Evolutionary conservation across 1,140 invertebrate genomes (phyloP).

Genomic region (Steinernema feltiae): DNA sequence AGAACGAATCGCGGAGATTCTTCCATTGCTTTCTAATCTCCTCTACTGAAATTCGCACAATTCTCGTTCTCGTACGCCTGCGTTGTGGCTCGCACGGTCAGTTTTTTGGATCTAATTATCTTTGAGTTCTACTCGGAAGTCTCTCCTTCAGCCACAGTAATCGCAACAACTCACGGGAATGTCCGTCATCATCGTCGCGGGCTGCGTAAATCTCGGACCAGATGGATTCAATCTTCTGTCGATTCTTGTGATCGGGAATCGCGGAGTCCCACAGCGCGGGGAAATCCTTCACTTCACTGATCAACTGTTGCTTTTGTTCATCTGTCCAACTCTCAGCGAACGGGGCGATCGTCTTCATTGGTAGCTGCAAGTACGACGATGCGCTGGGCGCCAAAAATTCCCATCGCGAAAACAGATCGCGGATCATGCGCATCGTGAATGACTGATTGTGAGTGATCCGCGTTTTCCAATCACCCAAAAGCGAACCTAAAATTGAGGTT

Average conservation of each 20-base stretch:
- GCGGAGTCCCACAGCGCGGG: not conserved
- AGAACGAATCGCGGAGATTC: not conserved
- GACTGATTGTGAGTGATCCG: no score
- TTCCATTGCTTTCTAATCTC: not conserved
- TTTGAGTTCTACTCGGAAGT: no score
- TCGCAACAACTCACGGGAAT: not conserved
- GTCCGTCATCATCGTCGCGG: not conserved
- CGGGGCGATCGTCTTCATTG: no score
- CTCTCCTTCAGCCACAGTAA: not conserved
- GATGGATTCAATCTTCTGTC: not conserved
- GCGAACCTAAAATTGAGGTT: no score
- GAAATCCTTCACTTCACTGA: not conserved
- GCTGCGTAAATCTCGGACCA: not conserved
- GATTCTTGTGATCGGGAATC: not conserved
- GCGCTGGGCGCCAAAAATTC: no score
- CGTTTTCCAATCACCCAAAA: no score
- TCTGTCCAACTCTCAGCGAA: not conserved
- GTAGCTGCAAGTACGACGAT: no score
- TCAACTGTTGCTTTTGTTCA: not conserved
- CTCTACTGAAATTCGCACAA: not conserved
- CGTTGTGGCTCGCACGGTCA: no score
- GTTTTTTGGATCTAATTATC: no score
- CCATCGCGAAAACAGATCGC: no score
- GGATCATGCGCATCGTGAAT: no score
- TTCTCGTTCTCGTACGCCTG: not conserved